Conservation (phyloP, 2,888 invertebrate species). For the Candidula unifasciata region DNA sequence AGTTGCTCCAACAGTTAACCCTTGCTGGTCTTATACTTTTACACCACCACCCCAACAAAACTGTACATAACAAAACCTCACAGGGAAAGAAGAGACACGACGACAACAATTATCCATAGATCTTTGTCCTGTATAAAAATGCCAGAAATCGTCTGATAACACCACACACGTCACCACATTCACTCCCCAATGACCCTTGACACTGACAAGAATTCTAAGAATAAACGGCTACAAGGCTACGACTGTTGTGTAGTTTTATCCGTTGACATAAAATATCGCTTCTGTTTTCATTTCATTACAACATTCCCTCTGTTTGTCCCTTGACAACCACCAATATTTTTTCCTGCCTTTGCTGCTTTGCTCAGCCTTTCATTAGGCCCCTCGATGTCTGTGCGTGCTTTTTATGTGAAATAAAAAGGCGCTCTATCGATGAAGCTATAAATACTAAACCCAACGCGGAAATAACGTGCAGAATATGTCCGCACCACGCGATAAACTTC, state of each 20-base stretch:
- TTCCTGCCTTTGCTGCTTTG: neutral
- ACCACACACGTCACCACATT: no score
- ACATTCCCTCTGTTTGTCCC: neutral
- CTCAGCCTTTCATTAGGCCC: neutral
- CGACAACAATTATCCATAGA: no score
- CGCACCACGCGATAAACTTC: neutral
- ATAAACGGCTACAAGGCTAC: no score
- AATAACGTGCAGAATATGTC: neutral
- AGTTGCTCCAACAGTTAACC: no score
- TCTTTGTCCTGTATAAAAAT: no score
- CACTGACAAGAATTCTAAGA: no score
- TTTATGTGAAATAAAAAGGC: neutral
- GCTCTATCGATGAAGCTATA: neutral
- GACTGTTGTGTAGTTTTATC: neutral
- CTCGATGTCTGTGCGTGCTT: neutral
- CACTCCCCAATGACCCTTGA: no score
- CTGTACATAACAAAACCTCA: no score
- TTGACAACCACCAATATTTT: neutral
- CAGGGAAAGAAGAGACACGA: no score
- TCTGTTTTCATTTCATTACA: conserved; percentile 5
- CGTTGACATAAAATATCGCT: neutral
- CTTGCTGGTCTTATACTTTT: no score
- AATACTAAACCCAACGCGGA: neutral
- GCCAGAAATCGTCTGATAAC: no score
- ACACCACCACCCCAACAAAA: no score